phyloP scores from a whole-genome alignment of 2,113 vertebrate genomes.

The Syngnathoides biaculeatus region DNA sequence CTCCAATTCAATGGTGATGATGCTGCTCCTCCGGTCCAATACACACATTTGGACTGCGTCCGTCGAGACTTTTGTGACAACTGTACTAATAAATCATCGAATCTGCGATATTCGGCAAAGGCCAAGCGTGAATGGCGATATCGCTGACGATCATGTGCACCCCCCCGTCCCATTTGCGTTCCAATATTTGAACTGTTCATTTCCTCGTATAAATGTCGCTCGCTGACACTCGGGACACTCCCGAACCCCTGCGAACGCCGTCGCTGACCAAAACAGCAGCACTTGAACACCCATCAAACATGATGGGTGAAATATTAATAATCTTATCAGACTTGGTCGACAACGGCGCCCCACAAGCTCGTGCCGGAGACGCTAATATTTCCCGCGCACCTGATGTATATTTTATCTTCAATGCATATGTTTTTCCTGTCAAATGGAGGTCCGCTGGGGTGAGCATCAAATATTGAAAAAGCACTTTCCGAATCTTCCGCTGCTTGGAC shows the following conservation, averaged over 20 bases:
- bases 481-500: neutral
- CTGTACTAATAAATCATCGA: too few relatives aligned
- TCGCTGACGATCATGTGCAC: too few relatives aligned
- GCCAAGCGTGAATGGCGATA: too few relatives aligned
- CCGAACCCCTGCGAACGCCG: neutral
- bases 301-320: too few relatives aligned
- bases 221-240: neutral
- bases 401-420: slow-evolving; percentile 1
- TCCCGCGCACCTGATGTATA: neutral
- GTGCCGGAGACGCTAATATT: neutral
- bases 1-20: too few relatives aligned
- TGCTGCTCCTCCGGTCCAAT: too few relatives aligned
- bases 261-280: neutral
- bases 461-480: slow-evolving; percentile 8
- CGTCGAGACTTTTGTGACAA: too few relatives aligned
- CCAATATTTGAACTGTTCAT: too few relatives aligned
- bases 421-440: neutral
- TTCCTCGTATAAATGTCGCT: neutral
- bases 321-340: too few relatives aligned
- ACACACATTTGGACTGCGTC: too few relatives aligned
- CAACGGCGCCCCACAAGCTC: neutral
- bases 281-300: neutral
- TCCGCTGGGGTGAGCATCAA: slow-evolving; percentile 10
- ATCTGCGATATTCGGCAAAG: too few relatives aligned
- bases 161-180: too few relatives aligned